Evolutionary conservation across 2,113 vertebrate genomes (phyloP).

Genomic region (Leucopsar rothschildi): DNA sequence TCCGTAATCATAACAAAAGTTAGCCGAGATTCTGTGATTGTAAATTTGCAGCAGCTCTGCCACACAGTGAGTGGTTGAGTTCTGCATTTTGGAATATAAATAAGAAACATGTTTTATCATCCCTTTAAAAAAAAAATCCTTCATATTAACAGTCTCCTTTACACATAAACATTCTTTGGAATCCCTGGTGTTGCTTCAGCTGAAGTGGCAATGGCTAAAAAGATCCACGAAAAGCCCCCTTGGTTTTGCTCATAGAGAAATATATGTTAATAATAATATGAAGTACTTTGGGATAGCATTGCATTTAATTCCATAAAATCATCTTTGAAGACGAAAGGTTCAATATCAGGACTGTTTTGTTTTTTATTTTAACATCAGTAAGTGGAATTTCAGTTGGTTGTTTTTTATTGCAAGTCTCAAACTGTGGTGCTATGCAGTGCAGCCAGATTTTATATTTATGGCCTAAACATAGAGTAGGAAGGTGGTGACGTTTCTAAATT

Average conservation of each 20-base stretch:
- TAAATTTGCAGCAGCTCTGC: background rate
- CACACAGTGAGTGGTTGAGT: background rate
- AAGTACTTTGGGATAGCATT: background rate
- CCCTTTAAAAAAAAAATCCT: background rate
- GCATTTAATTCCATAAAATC: background rate
- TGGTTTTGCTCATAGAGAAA: background rate
- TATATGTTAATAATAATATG: background rate
- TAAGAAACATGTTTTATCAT: background rate
- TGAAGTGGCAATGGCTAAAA: background rate
- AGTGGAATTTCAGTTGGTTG: background rate
- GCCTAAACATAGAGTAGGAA: background rate
- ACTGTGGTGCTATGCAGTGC: background rate
- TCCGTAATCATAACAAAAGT: background rate
- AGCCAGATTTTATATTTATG: background rate
- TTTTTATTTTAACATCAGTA: background rate
- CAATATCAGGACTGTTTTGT: background rate
- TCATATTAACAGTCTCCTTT: background rate
- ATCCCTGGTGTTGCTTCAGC: background rate
- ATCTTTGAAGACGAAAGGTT: background rate
- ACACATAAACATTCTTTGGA: background rate
- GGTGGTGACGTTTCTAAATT: background rate
- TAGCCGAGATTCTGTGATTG: background rate
- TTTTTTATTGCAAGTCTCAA: background rate
- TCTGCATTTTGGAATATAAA: background rate
- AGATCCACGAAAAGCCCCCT: accelerated